A percentile compares a stretch with the other conserved stretches of the same genome.
phyloP scores from a whole-genome alignment of 1,140 invertebrate species.

The Maniola jurtina region DNA sequence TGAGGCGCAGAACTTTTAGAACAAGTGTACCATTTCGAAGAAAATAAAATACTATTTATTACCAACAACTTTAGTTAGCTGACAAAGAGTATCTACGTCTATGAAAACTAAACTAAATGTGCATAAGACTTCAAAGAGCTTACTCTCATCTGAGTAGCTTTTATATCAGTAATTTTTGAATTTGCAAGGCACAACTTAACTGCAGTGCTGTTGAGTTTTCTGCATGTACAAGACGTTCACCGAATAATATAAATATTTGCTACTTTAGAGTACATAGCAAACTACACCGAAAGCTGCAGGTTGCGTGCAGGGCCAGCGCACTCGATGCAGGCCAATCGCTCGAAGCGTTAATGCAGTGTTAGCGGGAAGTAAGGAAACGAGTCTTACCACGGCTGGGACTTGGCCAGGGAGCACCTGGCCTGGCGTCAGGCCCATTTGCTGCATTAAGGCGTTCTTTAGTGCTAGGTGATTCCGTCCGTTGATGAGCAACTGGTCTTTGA shows the following conservation, averaged over 20 bases:
- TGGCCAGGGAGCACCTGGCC: slow-evolving; percentile 94
- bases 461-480: slow-evolving; percentile 99
- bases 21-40: slow-evolving; percentile 10
- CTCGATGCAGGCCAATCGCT: slow-evolving; percentile 68
- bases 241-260: too few relatives aligned
- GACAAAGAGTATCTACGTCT: background rate
- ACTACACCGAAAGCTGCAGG: slow-evolving; percentile 72
- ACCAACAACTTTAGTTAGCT: slow-evolving; percentile 7
- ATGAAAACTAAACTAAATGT: background rate
- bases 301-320: slow-evolving; percentile 66
- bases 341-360: slow-evolving; percentile 52
- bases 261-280: slow-evolving; percentile 15
- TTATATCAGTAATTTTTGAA: background rate
- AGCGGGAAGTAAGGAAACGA: slow-evolving; percentile 21
- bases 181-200: slow-evolving; percentile 5
- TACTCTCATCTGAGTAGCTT: background rate
- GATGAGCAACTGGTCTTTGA: slow-evolving; percentile 99
- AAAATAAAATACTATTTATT: slow-evolving; percentile 15
- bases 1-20: slow-evolving; percentile 12
- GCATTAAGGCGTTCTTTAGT: slow-evolving; percentile 97
- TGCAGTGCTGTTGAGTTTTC: background rate
- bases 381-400: slow-evolving; percentile 93
- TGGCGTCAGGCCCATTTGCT: slow-evolving; percentile 95
- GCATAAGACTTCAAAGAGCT: background rate
- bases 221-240: background rate